phyloP scores from a whole-genome alignment of 1,140 invertebrate species.

The Danaus melanippus region DNA sequence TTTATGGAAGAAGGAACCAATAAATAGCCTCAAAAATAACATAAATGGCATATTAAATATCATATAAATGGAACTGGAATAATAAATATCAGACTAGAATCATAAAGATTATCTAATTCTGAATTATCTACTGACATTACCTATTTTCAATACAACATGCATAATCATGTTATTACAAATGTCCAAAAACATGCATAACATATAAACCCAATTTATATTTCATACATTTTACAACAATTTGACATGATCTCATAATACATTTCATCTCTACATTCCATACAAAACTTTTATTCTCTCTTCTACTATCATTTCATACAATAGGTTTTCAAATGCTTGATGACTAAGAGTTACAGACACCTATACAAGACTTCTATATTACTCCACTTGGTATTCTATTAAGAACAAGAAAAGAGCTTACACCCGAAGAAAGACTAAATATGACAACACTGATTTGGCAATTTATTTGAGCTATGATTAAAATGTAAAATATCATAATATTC shows the following conservation, averaged over 20 bases:
- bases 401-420: not conserved
- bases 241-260: not conserved
- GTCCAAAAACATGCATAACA: constrained; percentile 7
- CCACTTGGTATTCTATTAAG: too few species aligned
- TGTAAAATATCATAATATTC: too few species aligned
- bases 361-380: constrained; percentile 7
- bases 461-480: constrained; percentile 37
- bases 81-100: constrained; percentile 40
- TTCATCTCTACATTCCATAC: not conserved
- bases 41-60: not conserved
- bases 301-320: not conserved
- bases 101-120: constrained; percentile 9
- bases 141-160: not conserved
- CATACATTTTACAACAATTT: not conserved
- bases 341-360: not conserved
- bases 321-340: not conserved
- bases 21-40: constrained; percentile 16
- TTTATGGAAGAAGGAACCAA: constrained; percentile 3
- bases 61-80: constrained; percentile 13
- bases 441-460: constrained; percentile 55
- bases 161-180: constrained; percentile 2
- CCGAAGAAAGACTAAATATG: constrained; percentile 1
- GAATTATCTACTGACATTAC: constrained; percentile 8
- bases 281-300: not conserved
- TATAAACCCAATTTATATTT: not conserved